These are phyloP conservation scores for Teleiodes luculella DNA, from an alignment of 2,888 invertebrate species.

Conservation along the genomic window DNA sequence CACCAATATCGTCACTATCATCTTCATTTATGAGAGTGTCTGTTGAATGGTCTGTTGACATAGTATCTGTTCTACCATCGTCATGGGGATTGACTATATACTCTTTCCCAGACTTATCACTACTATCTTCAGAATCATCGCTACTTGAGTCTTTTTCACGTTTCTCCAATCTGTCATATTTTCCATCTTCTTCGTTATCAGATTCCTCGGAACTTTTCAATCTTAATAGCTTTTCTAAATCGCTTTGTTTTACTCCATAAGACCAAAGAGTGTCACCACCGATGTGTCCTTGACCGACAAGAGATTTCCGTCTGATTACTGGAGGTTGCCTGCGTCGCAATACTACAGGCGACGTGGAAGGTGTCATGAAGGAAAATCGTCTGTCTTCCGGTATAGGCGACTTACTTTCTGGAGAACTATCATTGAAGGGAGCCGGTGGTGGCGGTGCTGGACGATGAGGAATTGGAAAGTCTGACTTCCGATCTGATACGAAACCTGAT, in stretches of 20 bases:
- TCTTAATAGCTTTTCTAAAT: slow-evolving; percentile 65
- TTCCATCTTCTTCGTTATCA: slow-evolving; percentile 60
- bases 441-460: slow-evolving; percentile 72
- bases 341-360: slow-evolving; percentile 58
- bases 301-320: slow-evolving; percentile 66
- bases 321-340: slow-evolving; percentile 67
- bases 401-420: slow-evolving; percentile 50
- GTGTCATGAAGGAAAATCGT: slow-evolving; percentile 58
- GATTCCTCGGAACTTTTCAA: slow-evolving; percentile 64
- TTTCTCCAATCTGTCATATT: slow-evolving; percentile 28
- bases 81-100: slow-evolving; percentile 60
- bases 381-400: slow-evolving; percentile 48
- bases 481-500: slow-evolving; percentile 70
- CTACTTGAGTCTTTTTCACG: slow-evolving; percentile 39
- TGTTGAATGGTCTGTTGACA: slow-evolving; percentile 69
- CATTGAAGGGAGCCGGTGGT: slow-evolving; percentile 61
- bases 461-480: slow-evolving; percentile 54
- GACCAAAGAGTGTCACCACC: slow-evolving; percentile 67
- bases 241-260: slow-evolving; percentile 69
- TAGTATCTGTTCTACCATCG: slow-evolving; percentile 57
- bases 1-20: slow-evolving; percentile 54
- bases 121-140: slow-evolving; percentile 54
- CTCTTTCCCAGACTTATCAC: slow-evolving; percentile 55
- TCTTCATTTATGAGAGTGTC: slow-evolving; percentile 70
- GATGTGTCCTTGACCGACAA: slow-evolving; percentile 44